Evolutionary conservation across 2,113 vertebrate genomes (phyloP).

Genomic region (Lanius collurio): DNA sequence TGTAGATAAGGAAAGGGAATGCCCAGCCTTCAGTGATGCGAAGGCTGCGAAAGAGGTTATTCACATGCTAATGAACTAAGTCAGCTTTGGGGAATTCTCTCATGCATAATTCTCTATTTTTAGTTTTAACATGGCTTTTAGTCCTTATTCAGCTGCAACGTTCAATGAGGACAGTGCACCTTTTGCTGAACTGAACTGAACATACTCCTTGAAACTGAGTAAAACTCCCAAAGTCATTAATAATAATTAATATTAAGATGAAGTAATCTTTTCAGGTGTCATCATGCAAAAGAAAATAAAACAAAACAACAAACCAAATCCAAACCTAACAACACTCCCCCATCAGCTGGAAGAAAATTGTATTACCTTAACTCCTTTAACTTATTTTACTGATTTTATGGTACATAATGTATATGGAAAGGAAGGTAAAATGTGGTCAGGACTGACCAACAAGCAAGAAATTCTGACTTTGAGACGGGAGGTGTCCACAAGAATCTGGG

Average conservation of each 20-base stretch:
- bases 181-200: neutral
- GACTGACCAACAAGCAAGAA: neutral
- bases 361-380: neutral
- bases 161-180: neutral
- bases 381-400: neutral
- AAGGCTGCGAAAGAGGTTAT: neutral
- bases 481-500: neutral
- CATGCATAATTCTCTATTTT: neutral
- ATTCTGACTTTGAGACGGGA: neutral
- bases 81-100: neutral
- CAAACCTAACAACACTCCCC: neutral
- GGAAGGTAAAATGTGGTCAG: neutral
- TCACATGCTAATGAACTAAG: neutral
- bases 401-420: neutral
- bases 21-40: neutral
- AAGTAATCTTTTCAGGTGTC: neutral
- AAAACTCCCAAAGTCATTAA: neutral
- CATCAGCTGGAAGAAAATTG: neutral
- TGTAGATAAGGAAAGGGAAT: neutral
- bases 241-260: neutral
- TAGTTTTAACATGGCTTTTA: neutral
- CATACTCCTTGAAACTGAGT: neutral
- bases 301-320: neutral
- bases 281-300: neutral
- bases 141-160: neutral